These are phyloP conservation scores for Aphaenogaster rudis DNA, from an alignment of 1,140 invertebrate genomes.

Conservation along the genomic window DNA sequence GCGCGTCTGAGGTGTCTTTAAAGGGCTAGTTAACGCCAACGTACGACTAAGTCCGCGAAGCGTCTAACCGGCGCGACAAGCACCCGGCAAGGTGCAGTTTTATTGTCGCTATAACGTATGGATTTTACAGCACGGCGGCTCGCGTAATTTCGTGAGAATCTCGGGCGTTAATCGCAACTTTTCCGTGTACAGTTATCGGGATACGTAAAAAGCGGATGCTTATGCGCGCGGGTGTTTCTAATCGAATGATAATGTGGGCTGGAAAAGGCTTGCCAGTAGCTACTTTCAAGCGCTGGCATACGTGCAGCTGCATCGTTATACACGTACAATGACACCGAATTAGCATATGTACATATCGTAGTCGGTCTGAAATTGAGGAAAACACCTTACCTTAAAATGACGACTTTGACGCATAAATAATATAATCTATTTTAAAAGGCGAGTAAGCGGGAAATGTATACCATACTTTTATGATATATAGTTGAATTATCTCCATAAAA, in stretches of 20 bases:
- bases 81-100: constrained; percentile 27
- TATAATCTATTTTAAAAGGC: background rate
- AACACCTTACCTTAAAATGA: constrained; percentile 30
- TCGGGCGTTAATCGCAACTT: constrained; percentile 28
- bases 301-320: constrained; percentile 7
- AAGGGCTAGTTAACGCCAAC: constrained; percentile 75
- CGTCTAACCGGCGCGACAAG: background rate
- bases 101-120: constrained; percentile 45
- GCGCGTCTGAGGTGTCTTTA: constrained; percentile 75
- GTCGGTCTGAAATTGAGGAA: background rate
- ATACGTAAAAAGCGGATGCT: constrained; percentile 24
- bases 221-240: constrained; percentile 10
- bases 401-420: background rate
- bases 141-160: constrained; percentile 33
- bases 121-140: constrained; percentile 49
- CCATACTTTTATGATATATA: background rate
- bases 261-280: background rate
- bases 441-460: background rate
- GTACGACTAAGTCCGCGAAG: constrained; percentile 43
- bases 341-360: constrained; percentile 25
- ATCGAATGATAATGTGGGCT: constrained; percentile 30
- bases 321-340: constrained; percentile 19
- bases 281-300: background rate
- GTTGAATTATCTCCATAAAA: background rate
- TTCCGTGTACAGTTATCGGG: constrained; percentile 1